Conservation (phyloP, 2,113 vertebrate genomes). For the Forbesichthys papilliferus region DNA sequence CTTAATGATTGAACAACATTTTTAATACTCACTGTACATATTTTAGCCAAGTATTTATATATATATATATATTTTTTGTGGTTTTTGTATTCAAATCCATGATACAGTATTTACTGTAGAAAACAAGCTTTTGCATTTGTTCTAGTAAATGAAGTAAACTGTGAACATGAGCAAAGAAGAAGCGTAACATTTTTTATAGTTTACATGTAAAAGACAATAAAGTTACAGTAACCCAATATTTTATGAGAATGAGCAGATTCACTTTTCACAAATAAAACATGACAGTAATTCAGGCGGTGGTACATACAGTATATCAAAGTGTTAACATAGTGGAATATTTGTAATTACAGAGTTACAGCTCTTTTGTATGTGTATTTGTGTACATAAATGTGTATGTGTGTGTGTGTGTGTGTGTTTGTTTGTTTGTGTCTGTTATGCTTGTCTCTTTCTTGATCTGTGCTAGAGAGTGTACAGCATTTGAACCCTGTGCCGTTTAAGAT, state of each 20-base stretch:
- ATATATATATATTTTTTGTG: slow-evolving; percentile 29
- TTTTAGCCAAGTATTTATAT: slow-evolving; percentile 40
- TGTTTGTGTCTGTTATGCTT: not conserved
- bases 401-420: not conserved
- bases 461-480: slow-evolving; percentile 44
- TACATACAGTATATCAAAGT: slow-evolving; percentile 53
- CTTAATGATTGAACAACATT: slow-evolving; percentile 58
- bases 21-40: slow-evolving; percentile 64
- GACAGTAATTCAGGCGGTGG: slow-evolving; percentile 60
- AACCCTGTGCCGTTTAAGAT: slow-evolving; percentile 47
- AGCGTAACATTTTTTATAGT: slow-evolving; percentile 44
- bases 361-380: not conserved
- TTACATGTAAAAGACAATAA: slow-evolving; percentile 61
- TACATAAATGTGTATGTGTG: not conserved
- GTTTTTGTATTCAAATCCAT: slow-evolving; percentile 33
- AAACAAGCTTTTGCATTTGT: slow-evolving; percentile 59
- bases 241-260: slow-evolving; percentile 46
- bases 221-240: slow-evolving; percentile 55
- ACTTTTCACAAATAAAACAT: slow-evolving; percentile 67
- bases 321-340: slow-evolving; percentile 67
- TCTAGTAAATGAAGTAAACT: slow-evolving; percentile 44
- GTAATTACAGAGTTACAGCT: slow-evolving; percentile 59
- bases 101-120: slow-evolving; percentile 30
- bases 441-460: slow-evolving; percentile 38
- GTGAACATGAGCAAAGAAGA: slow-evolving; percentile 40